Conservation (phyloP, 2,888 invertebrate genomes). For the Rhyacophila evoluta region DNA sequence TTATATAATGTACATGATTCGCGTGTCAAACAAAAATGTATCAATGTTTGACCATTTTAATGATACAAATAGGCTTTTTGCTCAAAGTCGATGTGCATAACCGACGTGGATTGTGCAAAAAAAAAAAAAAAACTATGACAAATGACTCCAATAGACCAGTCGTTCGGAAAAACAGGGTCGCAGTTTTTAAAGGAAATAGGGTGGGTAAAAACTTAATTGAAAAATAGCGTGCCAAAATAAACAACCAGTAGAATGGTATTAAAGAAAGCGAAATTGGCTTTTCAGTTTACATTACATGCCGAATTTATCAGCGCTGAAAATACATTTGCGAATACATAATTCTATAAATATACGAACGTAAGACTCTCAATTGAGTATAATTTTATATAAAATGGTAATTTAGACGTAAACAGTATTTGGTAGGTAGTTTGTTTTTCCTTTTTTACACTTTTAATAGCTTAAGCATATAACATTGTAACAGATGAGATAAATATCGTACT, state of each 20-base stretch:
- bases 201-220: constrained; percentile 9
- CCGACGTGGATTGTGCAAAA: neutral
- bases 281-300: neutral
- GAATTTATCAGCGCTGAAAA: neutral
- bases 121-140: constrained; percentile 1
- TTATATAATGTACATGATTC: too few species aligned
- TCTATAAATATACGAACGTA: neutral
- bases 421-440: too few species aligned
- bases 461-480: too few species aligned
- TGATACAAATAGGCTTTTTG: too few species aligned
- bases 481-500: too few species aligned
- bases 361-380: neutral
- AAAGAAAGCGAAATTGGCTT: neutral
- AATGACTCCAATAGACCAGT: constrained; percentile 1
- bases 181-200: neutral
- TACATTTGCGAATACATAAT: neutral
- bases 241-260: neutral
- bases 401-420: too few species aligned
- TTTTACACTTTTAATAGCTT: too few species aligned
- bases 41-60: too few species aligned
- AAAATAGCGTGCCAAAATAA: constrained; percentile 21
- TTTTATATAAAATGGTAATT: too few species aligned
- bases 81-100: neutral
- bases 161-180: neutral
- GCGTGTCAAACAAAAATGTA: too few species aligned